Conservation (phyloP, 2,797 vertebrate genomes). For the Sebastes kiyomatsui region DNA sequence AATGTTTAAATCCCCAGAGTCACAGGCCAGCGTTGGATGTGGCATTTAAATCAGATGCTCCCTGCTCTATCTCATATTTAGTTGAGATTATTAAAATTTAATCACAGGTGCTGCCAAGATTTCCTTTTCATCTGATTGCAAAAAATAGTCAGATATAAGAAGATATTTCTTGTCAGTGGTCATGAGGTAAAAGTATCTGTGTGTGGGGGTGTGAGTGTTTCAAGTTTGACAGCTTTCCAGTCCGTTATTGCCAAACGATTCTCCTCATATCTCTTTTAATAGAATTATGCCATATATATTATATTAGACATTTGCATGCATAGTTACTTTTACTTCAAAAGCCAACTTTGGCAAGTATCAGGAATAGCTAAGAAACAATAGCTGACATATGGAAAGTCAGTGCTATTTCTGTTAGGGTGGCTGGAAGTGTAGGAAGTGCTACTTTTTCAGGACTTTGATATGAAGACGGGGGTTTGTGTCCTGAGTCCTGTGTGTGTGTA, state of each 20-base stretch:
- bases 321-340: slow-evolving; percentile 22
- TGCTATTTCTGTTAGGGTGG: slow-evolving; percentile 8
- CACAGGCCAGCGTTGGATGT: slow-evolving; percentile 33
- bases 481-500: not conserved
- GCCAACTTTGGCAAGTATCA: slow-evolving; percentile 19
- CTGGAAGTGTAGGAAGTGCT: not conserved
- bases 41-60: slow-evolving; percentile 66
- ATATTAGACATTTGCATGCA: not conserved
- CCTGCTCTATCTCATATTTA: slow-evolving; percentile 45
- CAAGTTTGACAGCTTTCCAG: slow-evolving; percentile 25
- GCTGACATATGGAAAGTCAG: not conserved
- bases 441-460: not conserved
- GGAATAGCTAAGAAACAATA: slow-evolving; percentile 1
- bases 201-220: not conserved
- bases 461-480: not conserved
- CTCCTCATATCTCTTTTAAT: slow-evolving; percentile 28
- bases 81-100: slow-evolving; percentile 61
- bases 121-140: slow-evolving; percentile 58
- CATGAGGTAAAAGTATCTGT: slow-evolving; percentile 2
- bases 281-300: slow-evolving; percentile 11
- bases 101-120: slow-evolving; percentile 47
- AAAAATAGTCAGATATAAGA: slow-evolving; percentile 33
- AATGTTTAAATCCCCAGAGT: slow-evolving; percentile 67
- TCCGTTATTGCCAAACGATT: not conserved
- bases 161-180: slow-evolving; percentile 26